Conservation (phyloP, 2,113 vertebrate species). For the Nettapus auritus region DNA sequence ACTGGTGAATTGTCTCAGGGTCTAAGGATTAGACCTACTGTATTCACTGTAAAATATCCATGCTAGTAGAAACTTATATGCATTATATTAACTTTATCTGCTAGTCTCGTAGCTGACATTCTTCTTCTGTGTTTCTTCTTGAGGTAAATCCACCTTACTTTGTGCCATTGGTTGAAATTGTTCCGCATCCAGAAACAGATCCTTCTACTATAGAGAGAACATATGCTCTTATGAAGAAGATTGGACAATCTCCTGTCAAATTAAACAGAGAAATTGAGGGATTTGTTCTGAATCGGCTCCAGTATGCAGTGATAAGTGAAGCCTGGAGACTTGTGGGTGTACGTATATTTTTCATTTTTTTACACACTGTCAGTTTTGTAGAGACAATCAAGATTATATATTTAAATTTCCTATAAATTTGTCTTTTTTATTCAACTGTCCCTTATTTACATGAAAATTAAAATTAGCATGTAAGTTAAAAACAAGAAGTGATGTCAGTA, state of each 20-base stretch:
- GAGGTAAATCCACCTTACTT: conserved; percentile 97
- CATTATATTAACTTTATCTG: not conserved
- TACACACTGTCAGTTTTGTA: not conserved
- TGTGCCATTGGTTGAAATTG: conserved; percentile 93
- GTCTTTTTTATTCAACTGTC: not conserved
- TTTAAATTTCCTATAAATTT: not conserved
- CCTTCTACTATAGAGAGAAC: conserved; percentile 81
- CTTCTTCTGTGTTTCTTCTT: not conserved
- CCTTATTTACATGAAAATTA: not conserved
- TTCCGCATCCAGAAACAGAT: conserved; percentile 92
- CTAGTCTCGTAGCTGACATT: not conserved
- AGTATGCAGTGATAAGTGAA: conserved; percentile 92
- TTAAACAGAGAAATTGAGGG: conserved; percentile 90
- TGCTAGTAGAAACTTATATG: not conserved
- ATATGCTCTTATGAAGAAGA: conserved; percentile 86
- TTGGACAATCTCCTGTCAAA: conserved; percentile 89
- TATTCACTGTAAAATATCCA: not conserved
- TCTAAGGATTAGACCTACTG: not conserved
- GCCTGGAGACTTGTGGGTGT: conserved; percentile 95
- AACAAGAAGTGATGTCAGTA: not conserved
- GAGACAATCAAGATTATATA: not conserved
- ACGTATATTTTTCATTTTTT: not conserved
- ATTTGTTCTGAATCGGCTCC: conserved; percentile 93
- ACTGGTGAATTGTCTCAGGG: not conserved
- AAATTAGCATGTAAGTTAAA: not conserved